Percentiles rank a stretch among this genome's conserved stretches.
phyloP scores from a whole-genome alignment of 2,797 vertebrate species.

The Sardinella longiceps region DNA sequence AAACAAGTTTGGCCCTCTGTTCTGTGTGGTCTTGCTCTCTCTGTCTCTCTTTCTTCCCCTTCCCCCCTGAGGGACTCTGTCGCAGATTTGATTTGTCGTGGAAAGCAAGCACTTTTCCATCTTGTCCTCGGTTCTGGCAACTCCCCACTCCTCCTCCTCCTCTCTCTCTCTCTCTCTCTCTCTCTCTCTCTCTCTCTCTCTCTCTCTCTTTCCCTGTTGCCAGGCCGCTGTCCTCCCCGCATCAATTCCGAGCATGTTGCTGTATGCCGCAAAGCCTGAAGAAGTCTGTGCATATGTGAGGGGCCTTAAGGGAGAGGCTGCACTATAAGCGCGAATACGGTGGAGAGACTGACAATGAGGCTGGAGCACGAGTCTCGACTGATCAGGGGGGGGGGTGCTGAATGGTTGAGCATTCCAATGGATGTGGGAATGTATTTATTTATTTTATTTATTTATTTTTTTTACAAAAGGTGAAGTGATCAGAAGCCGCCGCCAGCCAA shows the following conservation, averaged over 20 bases:
- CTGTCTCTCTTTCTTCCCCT: slow-evolving; percentile 24
- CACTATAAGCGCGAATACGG: not conserved
- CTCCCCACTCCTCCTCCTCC: not conserved
- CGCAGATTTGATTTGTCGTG: slow-evolving; percentile 38
- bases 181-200: not conserved
- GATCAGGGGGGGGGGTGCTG: not conserved
- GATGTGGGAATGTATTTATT: not conserved
- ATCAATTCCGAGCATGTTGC: slow-evolving; percentile 44
- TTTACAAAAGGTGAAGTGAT: slow-evolving; percentile 26
- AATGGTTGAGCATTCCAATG: not conserved
- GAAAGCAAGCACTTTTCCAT: slow-evolving; percentile 38
- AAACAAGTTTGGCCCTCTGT: slow-evolving; percentile 40
- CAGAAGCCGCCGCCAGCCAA: not conserved
- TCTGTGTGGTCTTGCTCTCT: too few relatives aligned
- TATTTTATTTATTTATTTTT: too few relatives aligned
- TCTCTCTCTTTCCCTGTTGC: not conserved
- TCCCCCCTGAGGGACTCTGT: slow-evolving; percentile 21
- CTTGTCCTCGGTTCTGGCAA: slow-evolving; percentile 9
- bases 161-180: not conserved
- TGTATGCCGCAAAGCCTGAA: slow-evolving; percentile 33
- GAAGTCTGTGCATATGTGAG: slow-evolving; percentile 33
- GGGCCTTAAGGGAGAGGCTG: slow-evolving; percentile 31
- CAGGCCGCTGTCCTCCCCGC: slow-evolving; percentile 37
- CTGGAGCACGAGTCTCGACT: not conserved
- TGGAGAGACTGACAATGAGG: slow-evolving; percentile 28